Conservation (phyloP, 2,888 invertebrate species). For the Entomobrya proxima region DNA sequence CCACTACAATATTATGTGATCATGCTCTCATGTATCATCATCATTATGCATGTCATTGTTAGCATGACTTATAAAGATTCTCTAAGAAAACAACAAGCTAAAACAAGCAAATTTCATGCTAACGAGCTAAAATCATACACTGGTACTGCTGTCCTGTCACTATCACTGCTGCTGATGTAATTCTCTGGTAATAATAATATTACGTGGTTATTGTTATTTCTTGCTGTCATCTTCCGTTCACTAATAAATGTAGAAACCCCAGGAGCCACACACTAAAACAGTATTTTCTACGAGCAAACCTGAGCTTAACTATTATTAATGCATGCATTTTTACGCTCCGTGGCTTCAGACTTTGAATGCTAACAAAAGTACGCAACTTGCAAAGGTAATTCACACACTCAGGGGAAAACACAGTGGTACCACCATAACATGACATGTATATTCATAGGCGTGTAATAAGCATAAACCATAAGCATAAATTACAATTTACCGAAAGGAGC, state of each 20-base stretch:
- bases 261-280: slow-evolving; percentile 43
- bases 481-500: slow-evolving; percentile 67
- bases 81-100: slow-evolving; percentile 1
- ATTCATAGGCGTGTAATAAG: slow-evolving; percentile 68
- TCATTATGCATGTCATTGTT: slow-evolving; percentile 24
- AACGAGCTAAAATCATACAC: slow-evolving; percentile 47
- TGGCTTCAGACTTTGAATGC: slow-evolving; percentile 32
- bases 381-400: not conserved
- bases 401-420: slow-evolving; percentile 2
- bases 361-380: not conserved
- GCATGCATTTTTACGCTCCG: slow-evolving; percentile 54
- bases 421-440: slow-evolving; percentile 61
- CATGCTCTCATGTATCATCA: slow-evolving; percentile 45
- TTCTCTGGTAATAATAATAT: slow-evolving; percentile 43
- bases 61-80: not conserved
- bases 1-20: slow-evolving; percentile 20
- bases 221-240: slow-evolving; percentile 66
- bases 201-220: slow-evolving; percentile 59
- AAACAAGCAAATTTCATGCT: slow-evolving; percentile 68
- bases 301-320: slow-evolving; percentile 15
- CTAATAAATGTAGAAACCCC: slow-evolving; percentile 50
- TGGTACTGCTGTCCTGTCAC: not conserved
- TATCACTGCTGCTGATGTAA: not conserved
- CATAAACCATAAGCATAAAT: slow-evolving; percentile 64
- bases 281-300: not conserved